Evolutionary conservation across 2,797 vertebrate genomes (phyloP).

Genomic region (Borostomias antarcticus): DNA sequence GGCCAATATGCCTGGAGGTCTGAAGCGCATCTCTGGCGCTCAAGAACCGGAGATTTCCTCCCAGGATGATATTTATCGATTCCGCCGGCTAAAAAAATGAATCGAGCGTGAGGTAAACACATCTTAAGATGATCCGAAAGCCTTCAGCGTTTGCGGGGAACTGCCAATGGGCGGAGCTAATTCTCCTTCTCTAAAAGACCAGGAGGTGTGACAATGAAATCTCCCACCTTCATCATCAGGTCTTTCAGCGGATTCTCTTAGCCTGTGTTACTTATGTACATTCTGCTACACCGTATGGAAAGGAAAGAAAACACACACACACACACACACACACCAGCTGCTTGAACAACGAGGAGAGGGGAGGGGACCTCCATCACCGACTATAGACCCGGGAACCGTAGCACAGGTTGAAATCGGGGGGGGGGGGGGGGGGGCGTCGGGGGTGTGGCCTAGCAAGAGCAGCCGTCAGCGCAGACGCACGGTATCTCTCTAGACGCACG

Average conservation of each 20-base stretch:
- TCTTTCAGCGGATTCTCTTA: too few relatives aligned
- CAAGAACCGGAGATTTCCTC: constrained; percentile 7
- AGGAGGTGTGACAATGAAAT: neutral
- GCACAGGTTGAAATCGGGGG: too few relatives aligned
- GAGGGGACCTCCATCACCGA: too few relatives aligned
- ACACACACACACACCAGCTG: too few relatives aligned
- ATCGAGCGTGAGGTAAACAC: constrained; percentile 18
- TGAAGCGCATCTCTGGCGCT: constrained; percentile 1
- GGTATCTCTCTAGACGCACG: too few relatives aligned
- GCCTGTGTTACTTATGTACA: too few relatives aligned
- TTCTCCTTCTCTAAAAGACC: neutral
- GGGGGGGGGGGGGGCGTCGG: neutral
- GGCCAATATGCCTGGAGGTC: constrained; percentile 12
- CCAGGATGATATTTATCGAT: constrained; percentile 30
- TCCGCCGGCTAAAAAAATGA: constrained; percentile 10
- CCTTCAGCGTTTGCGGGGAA: neutral
- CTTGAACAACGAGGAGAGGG: too few relatives aligned
- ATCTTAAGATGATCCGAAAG: neutral
- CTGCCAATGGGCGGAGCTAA: neutral
- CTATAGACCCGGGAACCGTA: too few relatives aligned
- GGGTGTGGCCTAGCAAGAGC: too few relatives aligned
- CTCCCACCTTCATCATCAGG: neutral
- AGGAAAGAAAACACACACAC: too few relatives aligned
- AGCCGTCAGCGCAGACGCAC: too few relatives aligned
- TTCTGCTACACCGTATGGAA: too few relatives aligned